Conservation (phyloP, 2,888 invertebrate species). For the Melinaea menophilus region DNA sequence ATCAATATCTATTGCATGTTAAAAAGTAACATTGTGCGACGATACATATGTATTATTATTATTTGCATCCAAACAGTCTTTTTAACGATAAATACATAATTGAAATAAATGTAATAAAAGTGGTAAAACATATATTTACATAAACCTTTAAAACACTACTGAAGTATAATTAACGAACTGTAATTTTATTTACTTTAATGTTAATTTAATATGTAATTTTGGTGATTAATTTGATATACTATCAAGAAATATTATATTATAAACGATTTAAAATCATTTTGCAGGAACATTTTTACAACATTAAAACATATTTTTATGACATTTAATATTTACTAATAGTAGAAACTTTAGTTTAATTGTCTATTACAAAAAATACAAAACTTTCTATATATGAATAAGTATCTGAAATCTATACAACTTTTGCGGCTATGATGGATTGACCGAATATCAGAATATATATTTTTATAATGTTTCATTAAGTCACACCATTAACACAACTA, state of each 20-base stretch:
- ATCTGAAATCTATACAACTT: not conserved
- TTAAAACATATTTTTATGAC: conserved; percentile 5
- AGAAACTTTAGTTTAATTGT: conserved; percentile 2
- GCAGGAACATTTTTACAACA: conserved; percentile 8
- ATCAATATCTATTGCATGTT: conserved; percentile 18
- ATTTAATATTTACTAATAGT: conserved; percentile 10
- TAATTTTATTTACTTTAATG: not conserved
- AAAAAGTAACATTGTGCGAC: conserved; percentile 18
- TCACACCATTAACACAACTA: not conserved
- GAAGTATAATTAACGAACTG: no score
- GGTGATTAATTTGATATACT: not conserved
- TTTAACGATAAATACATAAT: conserved; percentile 8
- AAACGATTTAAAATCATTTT: conserved; percentile 5
- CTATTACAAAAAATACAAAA: conserved; percentile 36
- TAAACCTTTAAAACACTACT: no score
- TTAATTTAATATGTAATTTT: not conserved
- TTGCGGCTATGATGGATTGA: not conserved
- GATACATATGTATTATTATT: conserved; percentile 9
- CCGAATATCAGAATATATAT: not conserved
- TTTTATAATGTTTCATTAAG: not conserved
- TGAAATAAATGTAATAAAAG: conserved; percentile 5
- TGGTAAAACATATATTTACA: not conserved
- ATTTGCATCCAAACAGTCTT: conserved; percentile 23
- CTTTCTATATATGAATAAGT: conserved; percentile 13
- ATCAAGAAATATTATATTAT: conserved; percentile 4